Percentiles rank a stretch among this genome's conserved stretches.
Evolutionary conservation across 2,113 vertebrate species (phyloP).

Genomic region (Pogonocichla stellata): DNA sequence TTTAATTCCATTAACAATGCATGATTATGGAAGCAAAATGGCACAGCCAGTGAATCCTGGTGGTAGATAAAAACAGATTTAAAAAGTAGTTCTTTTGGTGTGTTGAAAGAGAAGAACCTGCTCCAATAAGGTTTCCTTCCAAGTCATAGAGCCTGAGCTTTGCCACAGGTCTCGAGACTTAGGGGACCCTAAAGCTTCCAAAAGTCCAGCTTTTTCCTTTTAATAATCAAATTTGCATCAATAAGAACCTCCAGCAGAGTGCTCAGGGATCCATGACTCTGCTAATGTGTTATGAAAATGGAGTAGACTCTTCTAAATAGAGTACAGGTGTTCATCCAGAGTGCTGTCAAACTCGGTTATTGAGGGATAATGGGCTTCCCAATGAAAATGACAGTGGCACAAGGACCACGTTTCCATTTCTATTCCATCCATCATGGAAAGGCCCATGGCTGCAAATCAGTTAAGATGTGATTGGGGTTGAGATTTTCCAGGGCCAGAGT

Average conservation of each 20-base stretch:
- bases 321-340: constrained; percentile 49
- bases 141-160: neutral
- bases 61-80: neutral
- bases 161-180: neutral
- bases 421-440: neutral
- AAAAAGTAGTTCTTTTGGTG: neutral
- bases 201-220: neutral
- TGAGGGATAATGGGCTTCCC: neutral
- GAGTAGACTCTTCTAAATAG: neutral
- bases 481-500: neutral
- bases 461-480: neutral
- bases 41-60: neutral
- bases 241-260: neutral
- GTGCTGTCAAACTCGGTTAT: constrained; percentile 27
- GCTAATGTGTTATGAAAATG: constrained; percentile 54
- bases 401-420: neutral
- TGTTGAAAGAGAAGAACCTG: neutral
- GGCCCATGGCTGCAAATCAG: neutral
- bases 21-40: neutral
- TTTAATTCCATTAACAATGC: neutral
- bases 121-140: neutral
- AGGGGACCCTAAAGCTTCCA: neutral
- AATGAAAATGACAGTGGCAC: neutral
- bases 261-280: constrained; percentile 1
- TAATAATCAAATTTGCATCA: neutral